Conservation (phyloP, 2,888 invertebrate genomes). For the Cryptocephalus primarius region DNA sequence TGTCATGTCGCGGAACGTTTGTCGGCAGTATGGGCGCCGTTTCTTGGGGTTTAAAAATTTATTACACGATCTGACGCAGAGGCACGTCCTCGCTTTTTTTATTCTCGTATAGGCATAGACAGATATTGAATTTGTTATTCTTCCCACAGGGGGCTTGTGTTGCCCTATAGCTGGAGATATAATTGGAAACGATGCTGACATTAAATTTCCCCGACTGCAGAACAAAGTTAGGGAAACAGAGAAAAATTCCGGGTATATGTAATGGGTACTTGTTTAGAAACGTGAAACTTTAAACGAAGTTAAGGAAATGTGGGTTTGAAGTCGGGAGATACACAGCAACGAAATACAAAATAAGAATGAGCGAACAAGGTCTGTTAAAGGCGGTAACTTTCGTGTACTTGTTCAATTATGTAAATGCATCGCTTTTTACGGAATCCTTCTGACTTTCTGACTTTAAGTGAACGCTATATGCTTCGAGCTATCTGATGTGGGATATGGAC, state of each 20-base stretch:
- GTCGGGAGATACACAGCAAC: constrained; percentile 26
- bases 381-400: constrained; percentile 30
- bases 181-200: neutral
- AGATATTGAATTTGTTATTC: no score
- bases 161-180: neutral
- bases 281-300: constrained; percentile 28
- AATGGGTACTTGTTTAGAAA: constrained; percentile 26
- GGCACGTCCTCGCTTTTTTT: no score
- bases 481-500: no score
- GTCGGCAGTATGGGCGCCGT: no score
- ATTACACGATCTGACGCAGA: no score
- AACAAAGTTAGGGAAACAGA: constrained; percentile 3
- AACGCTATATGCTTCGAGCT: no score
- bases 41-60: no score
- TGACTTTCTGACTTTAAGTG: neutral
- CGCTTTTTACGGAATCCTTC: constrained; percentile 12
- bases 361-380: constrained; percentile 27
- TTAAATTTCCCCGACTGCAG: constrained; percentile 1
- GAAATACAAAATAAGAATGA: constrained; percentile 31
- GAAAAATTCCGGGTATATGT: constrained; percentile 13
- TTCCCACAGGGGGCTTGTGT: no score
- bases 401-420: constrained; percentile 33
- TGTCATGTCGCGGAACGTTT: no score
- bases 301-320: constrained; percentile 29
- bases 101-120: no score